Base-by-base conservation (phyloP, 2,888 invertebrate genomes). In the Hedya salicella region DNA sequence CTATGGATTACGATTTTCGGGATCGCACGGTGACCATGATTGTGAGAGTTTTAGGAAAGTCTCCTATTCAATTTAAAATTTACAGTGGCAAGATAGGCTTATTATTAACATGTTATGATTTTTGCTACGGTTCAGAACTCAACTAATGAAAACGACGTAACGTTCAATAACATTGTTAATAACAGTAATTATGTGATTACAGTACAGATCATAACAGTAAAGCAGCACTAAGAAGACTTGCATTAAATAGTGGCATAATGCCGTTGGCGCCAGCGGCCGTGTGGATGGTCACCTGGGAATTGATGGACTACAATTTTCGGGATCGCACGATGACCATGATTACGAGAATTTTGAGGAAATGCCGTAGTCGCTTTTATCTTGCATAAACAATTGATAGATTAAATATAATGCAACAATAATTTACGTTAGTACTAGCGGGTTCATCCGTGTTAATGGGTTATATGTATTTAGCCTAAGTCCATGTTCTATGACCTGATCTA, bases 281-380 rank as follows among this genome's bases (percentile, higher is more conserved):
- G 56, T 17, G 40, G 56, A 56, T 44, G 56, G 84, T 89, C 87
- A 90, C 90, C 90, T 90, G 90, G 81, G 81, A 90, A 80, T 86
- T 78, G 78, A 81, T 74, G 82, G 81, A 78, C 81, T 71, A 73
- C 75, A 1, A 75, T 79, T 78, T 80, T 78, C 79, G 79, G 75
- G 73, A 49, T 62, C 39, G 62, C 79, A 71, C 19, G 73, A 83
- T 78, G 73, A 75, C 89, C 81, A 88, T 69, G 67, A 11, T 32
- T 13, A 6, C 21, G 42, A 19, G 32, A 50, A 42, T 39, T 44
- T 17, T n/a, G 14, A 30, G 32, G 42, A 13, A 21, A 36, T 53
- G 36, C 19, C 11, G 11, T 46, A 13, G 9, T 0, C 13, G 11
- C 1, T 1, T 11, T 46, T n/a, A n/a, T n/a, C n/a, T n/a, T n/a